phyloP scores from a whole-genome alignment of 2,888 invertebrate species.

The Caenorhabditis panamensis region DNA sequence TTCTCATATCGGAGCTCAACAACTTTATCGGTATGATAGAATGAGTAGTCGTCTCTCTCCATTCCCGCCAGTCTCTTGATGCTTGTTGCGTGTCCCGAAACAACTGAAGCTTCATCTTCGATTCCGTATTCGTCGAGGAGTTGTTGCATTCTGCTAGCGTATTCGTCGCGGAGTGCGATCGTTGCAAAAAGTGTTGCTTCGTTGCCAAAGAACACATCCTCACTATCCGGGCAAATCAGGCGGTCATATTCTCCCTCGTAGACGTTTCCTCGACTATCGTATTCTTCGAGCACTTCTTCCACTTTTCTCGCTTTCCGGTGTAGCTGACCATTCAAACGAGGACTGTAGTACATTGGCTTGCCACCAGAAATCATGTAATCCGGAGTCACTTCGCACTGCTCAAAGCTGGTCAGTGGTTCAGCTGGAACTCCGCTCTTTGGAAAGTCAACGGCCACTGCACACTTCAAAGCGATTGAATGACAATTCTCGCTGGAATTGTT shows the following conservation, averaged over 20 bases:
- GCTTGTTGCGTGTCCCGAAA: constrained; percentile 68
- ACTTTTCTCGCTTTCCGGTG: constrained; percentile 75
- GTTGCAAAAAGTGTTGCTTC: constrained; percentile 30
- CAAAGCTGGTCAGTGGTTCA: constrained; percentile 63
- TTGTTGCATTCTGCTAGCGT: constrained; percentile 70
- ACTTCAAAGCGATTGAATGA: constrained; percentile 73
- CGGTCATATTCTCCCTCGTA: constrained; percentile 64
- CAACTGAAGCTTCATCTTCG: constrained; percentile 73
- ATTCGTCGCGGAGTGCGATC: constrained; percentile 60
- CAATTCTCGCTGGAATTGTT: constrained; percentile 62
- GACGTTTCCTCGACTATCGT: constrained; percentile 52
- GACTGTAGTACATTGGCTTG: constrained; percentile 77
- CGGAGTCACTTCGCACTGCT: constrained; percentile 66
- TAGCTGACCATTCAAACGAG: constrained; percentile 78
- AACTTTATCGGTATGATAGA: constrained; percentile 78
- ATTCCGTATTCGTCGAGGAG: constrained; percentile 78
- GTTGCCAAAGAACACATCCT: constrained; percentile 62
- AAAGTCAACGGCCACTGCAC: constrained; percentile 81
- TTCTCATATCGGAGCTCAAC: constrained; percentile 75
- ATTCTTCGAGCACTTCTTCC: constrained; percentile 69
- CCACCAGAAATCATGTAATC: constrained; percentile 71
- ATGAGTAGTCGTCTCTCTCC: constrained; percentile 76
- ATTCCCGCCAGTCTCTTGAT: constrained; percentile 71
- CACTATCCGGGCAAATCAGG: constrained; percentile 57
- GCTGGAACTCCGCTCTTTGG: constrained; percentile 81